Evolutionary conservation across 2,888 invertebrate species (phyloP), one percentile per base, ranked within the genome.

Genomic region (Minunthozetes semirufus): DNA sequence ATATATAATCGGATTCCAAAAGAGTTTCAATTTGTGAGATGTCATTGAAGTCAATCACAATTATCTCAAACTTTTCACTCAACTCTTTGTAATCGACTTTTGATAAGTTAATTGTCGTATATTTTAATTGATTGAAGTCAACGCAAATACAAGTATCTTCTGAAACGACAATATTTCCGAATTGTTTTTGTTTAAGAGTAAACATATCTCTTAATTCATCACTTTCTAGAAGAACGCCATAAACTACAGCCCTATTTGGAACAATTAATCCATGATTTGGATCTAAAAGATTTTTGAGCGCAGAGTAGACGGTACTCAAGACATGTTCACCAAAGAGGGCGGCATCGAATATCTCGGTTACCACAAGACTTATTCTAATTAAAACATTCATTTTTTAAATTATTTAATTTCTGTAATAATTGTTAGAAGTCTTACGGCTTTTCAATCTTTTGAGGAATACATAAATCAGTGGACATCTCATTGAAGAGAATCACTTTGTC

Each of bases 301-400:
- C 90, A 83, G 91, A 89, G 59, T 86, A 82, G 59, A 91, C 81
- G 22, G 88, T 88, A 78, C 87, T 85, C 61, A 92, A 81, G 48
- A 89, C 86, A 79, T 87, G 86, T 83, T 92, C 92, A 0, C 92
- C 92, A 82, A 92, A 88, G 33, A 92, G 81, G 0, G 89, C 91
- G 71, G 89, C 88, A 84, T 92, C 92, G 84, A 92, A 89, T 77
- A 89, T 88, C 83, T 93, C 92, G 2, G 90, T 90, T 0, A 92
- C 86, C 73, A 92, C 82, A 63, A 91, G 81, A 73, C 88, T 86
- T 25, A 87, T 86, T 80, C 84, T 84, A 79, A 61, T 25, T 61
- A 5, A 15, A 61, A 56, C 53, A 78, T 76, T 68, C n/a, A n/a
- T 25, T 59, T 27, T 22, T 56, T 8, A 59, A 17, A 50, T 46